phyloP scores from a whole-genome alignment of 2,888 invertebrate species.

The Meta bourneti region DNA sequence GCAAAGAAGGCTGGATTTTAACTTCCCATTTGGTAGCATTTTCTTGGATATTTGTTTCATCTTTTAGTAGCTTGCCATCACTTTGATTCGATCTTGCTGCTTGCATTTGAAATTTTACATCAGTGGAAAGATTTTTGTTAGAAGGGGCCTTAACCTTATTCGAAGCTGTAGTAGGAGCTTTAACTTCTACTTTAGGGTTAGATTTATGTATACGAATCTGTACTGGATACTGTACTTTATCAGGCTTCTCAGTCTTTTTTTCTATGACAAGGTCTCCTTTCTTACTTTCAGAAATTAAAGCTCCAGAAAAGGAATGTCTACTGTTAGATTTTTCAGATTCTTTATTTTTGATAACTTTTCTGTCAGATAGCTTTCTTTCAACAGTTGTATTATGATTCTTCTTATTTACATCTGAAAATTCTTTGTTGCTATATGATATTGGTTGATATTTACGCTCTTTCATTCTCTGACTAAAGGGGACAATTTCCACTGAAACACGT shows the following conservation, averaged over 20 bases:
- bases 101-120: slow-evolving; percentile 41
- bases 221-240: slow-evolving; percentile 72
- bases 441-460: slow-evolving; percentile 74
- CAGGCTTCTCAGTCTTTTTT: slow-evolving; percentile 53
- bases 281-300: slow-evolving; percentile 32
- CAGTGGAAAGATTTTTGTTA: slow-evolving; percentile 34
- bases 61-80: slow-evolving; percentile 23
- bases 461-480: slow-evolving; percentile 76
- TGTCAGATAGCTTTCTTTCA: slow-evolving; percentile 64
- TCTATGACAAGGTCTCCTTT: slow-evolving; percentile 27
- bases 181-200: slow-evolving; percentile 46
- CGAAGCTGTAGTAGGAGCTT: slow-evolving; percentile 2
- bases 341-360: slow-evolving; percentile 61
- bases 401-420: slow-evolving; percentile 44
- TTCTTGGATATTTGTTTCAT: slow-evolving; percentile 47
- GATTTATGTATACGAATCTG: slow-evolving; percentile 73
- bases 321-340: slow-evolving; percentile 65
- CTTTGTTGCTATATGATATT: slow-evolving; percentile 57
- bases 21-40: slow-evolving; percentile 71
- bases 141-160: slow-evolving; percentile 51
- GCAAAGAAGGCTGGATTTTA: slow-evolving; percentile 59
- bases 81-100: slow-evolving; percentile 41
- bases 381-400: slow-evolving; percentile 30
- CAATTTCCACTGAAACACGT: slow-evolving; percentile 76
- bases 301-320: slow-evolving; percentile 60